Base-by-base conservation (phyloP, 2,113 vertebrate species). In the Chitala chitala region DNA sequence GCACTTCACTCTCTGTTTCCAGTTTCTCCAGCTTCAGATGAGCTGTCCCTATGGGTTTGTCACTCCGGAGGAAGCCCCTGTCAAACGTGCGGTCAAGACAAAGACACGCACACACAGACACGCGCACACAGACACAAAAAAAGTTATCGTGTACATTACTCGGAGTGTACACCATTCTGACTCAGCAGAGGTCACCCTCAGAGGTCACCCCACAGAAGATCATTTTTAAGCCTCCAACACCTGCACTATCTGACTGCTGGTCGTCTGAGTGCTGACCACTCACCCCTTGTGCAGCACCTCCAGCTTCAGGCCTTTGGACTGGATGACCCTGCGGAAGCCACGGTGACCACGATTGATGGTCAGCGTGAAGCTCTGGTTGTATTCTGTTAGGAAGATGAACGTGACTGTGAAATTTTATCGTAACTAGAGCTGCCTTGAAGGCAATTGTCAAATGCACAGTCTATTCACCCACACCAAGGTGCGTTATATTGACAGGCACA, bases 241-340 rank as follows among this genome's bases (percentile, higher is more conserved):
- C 10, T 22, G 24, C 31, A 29, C 26, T 4, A 2, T 13, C 55
- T 29, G 55, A 24, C 12, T 24, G 55, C 17, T 24, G 26, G 55
- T 26, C 10, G 42, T 69, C 13, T 69, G 5, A 55, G 13, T 26
- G 9, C n/a, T 1, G 1, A 0, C 1, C 0, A 75, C 92, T 92
- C 83, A 98, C 96, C 96, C 96, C 89, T 97, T 98, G 86, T 99
- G 95, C 82, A 96, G 92, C 80, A 99, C 87, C 83, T 99, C 96
- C 68, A 99, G 94, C 77, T 98, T 99, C 71, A 99, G 88, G 73
- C 96, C 95, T 88, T 98, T 98, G 61, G 92, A 90, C 4, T 93
- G 89, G 77, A 99, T 82, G 0, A 93, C 87, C 66, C 96, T 91
- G 69, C 88, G 91, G 83, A 99, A 98, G 76, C 94, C 90, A 20